phyloP scores from a whole-genome alignment of 2,888 invertebrate species.

The Ophion ventricosus region DNA sequence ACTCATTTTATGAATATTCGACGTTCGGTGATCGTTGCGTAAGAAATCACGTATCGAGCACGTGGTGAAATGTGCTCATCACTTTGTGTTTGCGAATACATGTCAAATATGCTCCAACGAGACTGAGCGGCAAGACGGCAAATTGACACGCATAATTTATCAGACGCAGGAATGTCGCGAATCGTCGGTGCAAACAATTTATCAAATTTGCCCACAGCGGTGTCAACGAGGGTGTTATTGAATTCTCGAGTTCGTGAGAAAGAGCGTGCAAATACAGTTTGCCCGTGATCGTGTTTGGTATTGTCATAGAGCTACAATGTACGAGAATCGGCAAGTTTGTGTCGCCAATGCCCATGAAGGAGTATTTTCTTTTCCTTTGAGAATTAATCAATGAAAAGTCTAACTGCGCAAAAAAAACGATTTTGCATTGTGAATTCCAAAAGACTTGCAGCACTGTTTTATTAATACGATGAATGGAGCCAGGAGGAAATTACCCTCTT shows the following conservation, averaged over 20 bases:
- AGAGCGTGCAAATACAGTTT: not conserved
- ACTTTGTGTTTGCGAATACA: not conserved
- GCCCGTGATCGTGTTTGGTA: not conserved
- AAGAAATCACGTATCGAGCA: constrained; percentile 38
- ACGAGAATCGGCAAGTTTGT: constrained; percentile 18
- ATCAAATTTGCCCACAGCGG: constrained; percentile 20
- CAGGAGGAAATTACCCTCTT: constrained; percentile 18
- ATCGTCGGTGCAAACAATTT: constrained; percentile 11
- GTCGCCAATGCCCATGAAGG: constrained; percentile 8
- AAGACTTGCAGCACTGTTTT: constrained; percentile 19
- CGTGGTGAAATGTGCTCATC: constrained; percentile 1
- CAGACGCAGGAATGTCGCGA: not conserved
- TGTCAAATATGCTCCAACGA: not conserved
- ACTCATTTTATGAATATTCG: constrained; percentile 41
- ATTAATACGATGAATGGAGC: constrained; percentile 15
- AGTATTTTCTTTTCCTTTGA: not conserved
- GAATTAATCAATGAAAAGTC: too few species aligned
- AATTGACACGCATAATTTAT: not conserved
- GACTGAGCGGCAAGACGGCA: not conserved
- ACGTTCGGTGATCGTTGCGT: constrained; percentile 34
- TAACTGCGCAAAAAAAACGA: constrained; percentile 41
- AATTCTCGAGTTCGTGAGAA: constrained; percentile 8
- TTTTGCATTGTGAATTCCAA: constrained; percentile 13
- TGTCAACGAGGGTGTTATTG: constrained; percentile 7
- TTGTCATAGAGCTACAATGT: not conserved